phyloP scores from a whole-genome alignment of 2,888 invertebrate genomes.

The Podabrus alpinus region DNA sequence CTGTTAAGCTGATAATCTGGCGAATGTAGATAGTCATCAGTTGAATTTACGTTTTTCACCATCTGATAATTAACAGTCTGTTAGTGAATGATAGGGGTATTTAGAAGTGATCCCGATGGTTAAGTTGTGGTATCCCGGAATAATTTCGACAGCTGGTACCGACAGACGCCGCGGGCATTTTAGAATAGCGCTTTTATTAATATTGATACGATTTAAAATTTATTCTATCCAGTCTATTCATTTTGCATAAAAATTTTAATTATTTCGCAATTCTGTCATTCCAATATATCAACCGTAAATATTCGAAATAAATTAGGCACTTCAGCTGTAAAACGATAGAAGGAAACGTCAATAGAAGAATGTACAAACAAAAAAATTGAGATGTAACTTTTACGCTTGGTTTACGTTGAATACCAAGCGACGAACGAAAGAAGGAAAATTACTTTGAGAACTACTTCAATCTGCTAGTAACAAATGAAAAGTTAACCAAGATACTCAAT shows the following conservation, averaged over 20 bases:
- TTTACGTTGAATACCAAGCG: constrained; percentile 10
- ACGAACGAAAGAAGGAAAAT: neutral
- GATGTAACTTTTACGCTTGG: constrained; percentile 23
- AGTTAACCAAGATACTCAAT: neutral
- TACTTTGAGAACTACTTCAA: neutral
- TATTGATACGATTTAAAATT: constrained; percentile 36
- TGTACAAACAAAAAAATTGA: constrained; percentile 27
- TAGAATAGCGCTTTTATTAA: constrained; percentile 41
- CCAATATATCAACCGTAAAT: neutral
- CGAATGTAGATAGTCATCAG: constrained; percentile 12
- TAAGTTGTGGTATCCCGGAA: constrained; percentile 35
- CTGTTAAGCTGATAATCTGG: constrained; percentile 9
- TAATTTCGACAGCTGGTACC: constrained; percentile 42
- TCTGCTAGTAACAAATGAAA: neutral
- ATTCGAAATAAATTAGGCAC: neutral
- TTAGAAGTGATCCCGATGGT: constrained; percentile 31
- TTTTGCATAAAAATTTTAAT: constrained; percentile 4
- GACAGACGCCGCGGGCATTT: constrained; percentile 41
- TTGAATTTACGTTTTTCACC: constrained; percentile 13
- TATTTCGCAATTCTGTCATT: neutral
- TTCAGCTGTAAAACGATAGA: constrained; percentile 9
- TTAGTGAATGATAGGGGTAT: constrained; percentile 27
- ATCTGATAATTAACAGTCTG: constrained; percentile 23
- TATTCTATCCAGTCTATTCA: neutral
- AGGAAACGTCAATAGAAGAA: constrained; percentile 20